phyloP scores from a whole-genome alignment of 2,113 vertebrate species.

The Sylvietta virens region DNA sequence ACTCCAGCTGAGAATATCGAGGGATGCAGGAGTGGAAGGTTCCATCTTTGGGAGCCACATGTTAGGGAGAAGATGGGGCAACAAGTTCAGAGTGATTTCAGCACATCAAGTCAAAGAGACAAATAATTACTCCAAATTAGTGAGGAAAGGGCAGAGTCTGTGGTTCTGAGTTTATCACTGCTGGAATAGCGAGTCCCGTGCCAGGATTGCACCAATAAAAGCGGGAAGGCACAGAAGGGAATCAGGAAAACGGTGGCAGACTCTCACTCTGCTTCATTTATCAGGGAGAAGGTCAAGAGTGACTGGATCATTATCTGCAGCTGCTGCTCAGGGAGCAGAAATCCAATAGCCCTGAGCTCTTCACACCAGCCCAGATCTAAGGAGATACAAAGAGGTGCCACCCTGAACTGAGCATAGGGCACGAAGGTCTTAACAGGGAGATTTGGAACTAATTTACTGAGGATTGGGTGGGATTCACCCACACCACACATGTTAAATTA shows the following conservation, averaged over 20 bases:
- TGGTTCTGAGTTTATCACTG: neutral
- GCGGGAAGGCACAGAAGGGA: neutral
- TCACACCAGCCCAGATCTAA: slow-evolving; percentile 7
- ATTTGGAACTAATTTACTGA: slow-evolving; percentile 14
- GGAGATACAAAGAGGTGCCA: neutral
- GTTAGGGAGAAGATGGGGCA: neutral
- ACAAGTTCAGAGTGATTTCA: neutral
- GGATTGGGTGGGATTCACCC: slow-evolving; percentile 19
- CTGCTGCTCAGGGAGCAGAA: neutral
- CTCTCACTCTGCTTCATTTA: neutral
- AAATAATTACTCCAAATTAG: neutral
- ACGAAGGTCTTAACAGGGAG: neutral
- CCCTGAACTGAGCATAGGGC: neutral
- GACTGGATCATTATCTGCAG: slow-evolving; percentile 24
- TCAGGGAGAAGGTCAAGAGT: slow-evolving; percentile 20
- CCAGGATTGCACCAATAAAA: neutral
- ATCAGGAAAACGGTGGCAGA: rapidly evolving
- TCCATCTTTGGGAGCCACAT: neutral
- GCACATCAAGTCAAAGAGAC: neutral
- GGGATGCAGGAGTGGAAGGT: rapidly evolving
- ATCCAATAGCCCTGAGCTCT: neutral
- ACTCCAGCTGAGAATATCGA: neutral
- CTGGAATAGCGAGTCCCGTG: rapidly evolving
- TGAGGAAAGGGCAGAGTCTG: neutral
- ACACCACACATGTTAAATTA: neutral